These are phyloP conservation scores for Cryptus armator DNA, from an alignment of 2,888 invertebrate species.

Conservation along the genomic window DNA sequence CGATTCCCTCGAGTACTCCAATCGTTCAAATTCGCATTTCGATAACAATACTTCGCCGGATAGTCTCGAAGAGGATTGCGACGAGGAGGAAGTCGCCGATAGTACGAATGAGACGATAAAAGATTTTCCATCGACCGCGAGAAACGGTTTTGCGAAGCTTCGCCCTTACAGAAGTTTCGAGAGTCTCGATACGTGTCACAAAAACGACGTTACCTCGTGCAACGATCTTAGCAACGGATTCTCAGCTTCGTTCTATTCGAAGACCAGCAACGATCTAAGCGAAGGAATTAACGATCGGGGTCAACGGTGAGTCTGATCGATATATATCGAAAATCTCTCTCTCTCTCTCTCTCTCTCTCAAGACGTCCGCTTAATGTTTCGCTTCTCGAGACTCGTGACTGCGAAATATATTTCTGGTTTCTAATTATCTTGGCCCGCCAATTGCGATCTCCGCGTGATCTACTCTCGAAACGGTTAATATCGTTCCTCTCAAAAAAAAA, in stretches of 20 bases:
- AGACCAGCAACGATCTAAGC: constrained; percentile 78
- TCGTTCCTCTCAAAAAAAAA: constrained; percentile 14
- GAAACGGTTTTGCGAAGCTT: constrained; percentile 78
- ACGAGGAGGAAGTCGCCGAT: constrained; percentile 58
- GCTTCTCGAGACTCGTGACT: constrained; percentile 25
- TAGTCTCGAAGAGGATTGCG: constrained; percentile 85
- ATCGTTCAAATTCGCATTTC: constrained; percentile 77
- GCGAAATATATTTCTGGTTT: constrained; percentile 25
- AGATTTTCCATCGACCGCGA: constrained; percentile 68
- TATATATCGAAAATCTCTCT: constrained; percentile 50
- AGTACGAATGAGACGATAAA: constrained; percentile 78
- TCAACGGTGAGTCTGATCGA: constrained; percentile 71
- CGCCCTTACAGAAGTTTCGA: constrained; percentile 86
- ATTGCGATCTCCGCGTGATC: constrained; percentile 5
- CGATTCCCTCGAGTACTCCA: constrained; percentile 86
- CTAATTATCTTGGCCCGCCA: constrained; percentile 43
- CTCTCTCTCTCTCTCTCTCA: background rate
- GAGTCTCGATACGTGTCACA: constrained; percentile 84
- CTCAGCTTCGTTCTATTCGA: constrained; percentile 77
- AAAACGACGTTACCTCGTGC: constrained; percentile 69
- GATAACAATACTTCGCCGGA: constrained; percentile 85
- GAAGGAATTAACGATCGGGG: constrained; percentile 64
- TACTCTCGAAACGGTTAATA: constrained; percentile 7
- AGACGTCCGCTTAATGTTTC: background rate
- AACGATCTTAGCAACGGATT: constrained; percentile 77